Conservation (phyloP, 2,113 vertebrate genomes). For the Eulemur rufifrons region DNA sequence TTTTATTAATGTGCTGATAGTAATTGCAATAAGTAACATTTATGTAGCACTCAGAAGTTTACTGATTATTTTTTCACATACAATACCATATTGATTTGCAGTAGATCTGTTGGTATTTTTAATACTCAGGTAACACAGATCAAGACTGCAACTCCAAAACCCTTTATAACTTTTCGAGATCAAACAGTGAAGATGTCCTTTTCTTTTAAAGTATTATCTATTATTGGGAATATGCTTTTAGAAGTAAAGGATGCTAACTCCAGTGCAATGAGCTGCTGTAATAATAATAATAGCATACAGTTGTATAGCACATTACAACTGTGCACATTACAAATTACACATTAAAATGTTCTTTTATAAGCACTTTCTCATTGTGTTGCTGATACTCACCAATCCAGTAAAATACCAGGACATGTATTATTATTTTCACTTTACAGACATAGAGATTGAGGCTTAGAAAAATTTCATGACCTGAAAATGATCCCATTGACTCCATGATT, state of each 20-base stretch:
- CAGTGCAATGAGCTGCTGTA: neutral
- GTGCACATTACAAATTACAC: neutral
- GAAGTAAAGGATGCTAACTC: neutral
- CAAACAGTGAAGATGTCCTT: neutral
- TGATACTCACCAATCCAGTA: neutral
- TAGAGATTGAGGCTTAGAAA: constrained; percentile 29
- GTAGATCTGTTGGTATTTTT: neutral
- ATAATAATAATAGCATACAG: neutral
- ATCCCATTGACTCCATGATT: neutral
- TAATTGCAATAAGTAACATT: neutral
- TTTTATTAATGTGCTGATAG: neutral
- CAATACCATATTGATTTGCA: neutral
- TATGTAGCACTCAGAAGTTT: neutral
- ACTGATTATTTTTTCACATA: neutral
- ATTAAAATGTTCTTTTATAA: neutral
- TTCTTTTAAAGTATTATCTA: neutral
- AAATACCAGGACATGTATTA: neutral
- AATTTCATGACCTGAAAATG: neutral
- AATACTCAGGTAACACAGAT: neutral
- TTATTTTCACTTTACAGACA: constrained; percentile 17
- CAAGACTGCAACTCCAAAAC: neutral
- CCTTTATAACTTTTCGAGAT: constrained; percentile 12
- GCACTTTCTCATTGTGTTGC: neutral
- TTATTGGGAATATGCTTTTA: neutral
- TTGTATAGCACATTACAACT: neutral